Evolutionary conservation across 1,140 invertebrate genomes (phyloP).

Genomic region (Drosophila kepulauana): DNA sequence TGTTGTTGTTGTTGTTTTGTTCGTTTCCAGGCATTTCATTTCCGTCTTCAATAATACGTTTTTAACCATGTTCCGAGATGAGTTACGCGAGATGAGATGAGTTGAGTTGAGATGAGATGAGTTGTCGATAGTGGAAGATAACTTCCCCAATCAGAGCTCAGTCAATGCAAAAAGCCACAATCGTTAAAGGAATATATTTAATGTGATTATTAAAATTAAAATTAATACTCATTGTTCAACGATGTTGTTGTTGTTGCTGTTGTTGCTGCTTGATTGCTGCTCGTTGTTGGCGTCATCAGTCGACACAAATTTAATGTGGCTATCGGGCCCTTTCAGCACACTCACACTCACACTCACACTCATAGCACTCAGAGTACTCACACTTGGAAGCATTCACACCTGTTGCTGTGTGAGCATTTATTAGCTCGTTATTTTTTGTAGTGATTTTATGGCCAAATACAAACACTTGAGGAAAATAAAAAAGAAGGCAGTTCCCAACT

Average conservation of each 20-base stretch:
- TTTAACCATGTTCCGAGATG: conserved; percentile 72
- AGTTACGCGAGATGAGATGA: neutral
- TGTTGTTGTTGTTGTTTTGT: conserved; percentile 18
- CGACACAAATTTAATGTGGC: conserved; percentile 50
- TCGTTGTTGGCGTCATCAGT: conserved; percentile 66
- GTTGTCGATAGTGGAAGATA: conserved; percentile 70
- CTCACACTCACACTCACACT: conserved; percentile 18
- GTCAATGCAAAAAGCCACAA: conserved; percentile 60
- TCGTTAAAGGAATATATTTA: conserved; percentile 74
- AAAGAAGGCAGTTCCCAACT: conserved; percentile 17
- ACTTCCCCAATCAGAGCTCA: conserved; percentile 55
- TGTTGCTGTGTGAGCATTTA: conserved; percentile 65
- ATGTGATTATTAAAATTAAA: conserved; percentile 75
- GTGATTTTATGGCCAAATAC: conserved; percentile 54
- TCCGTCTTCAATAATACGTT: conserved; percentile 83
- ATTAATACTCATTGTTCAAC: conserved; percentile 80
- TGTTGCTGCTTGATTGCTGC: conserved; percentile 23
- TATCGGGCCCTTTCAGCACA: conserved; percentile 36
- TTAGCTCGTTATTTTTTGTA: conserved; percentile 76
- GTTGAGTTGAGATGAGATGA: conserved; percentile 46
- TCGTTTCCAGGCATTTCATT: conserved; percentile 71
- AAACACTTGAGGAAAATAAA: conserved; percentile 4
- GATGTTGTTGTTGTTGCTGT: conserved; percentile 52
- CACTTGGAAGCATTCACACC: conserved; percentile 45
- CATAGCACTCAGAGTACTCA: conserved; percentile 20